These are phyloP conservation scores for Scaeva pyrastri DNA, from an alignment of 2,888 invertebrate genomes.

Conservation along the genomic window DNA sequence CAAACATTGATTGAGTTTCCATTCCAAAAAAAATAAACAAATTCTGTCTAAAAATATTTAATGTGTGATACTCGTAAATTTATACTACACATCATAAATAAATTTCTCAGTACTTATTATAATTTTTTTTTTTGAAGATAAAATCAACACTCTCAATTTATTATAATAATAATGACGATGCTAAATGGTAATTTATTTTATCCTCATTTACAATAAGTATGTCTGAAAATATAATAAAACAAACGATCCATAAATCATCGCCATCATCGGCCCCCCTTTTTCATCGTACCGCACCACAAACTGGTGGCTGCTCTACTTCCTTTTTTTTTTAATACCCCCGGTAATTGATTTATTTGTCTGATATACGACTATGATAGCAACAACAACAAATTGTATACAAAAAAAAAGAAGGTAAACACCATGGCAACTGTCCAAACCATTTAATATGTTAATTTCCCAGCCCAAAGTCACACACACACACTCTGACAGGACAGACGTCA, in stretches of 20 bases:
- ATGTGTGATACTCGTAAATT: slow-evolving; percentile 25
- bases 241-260: slow-evolving; percentile 49
- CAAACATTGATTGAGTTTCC: not conserved
- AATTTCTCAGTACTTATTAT: not conserved
- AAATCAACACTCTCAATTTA: slow-evolving; percentile 40
- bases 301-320: slow-evolving; percentile 24
- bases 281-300: not conserved
- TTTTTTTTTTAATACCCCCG: not conserved
- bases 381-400: not conserved
- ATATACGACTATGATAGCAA: slow-evolving; percentile 23
- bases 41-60: not conserved
- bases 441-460: slow-evolving; percentile 47
- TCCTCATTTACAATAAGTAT: slow-evolving; percentile 35
- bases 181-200: slow-evolving; percentile 49
- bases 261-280: not conserved
- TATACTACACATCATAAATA: slow-evolving; percentile 9
- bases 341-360: slow-evolving; percentile 45
- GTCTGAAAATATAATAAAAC: slow-evolving; percentile 42
- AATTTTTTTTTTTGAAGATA: not conserved
- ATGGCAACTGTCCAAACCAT: slow-evolving; percentile 60
- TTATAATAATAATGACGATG: slow-evolving; percentile 12
- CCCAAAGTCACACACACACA: not conserved
- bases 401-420: slow-evolving; percentile 49
- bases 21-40: not conserved
- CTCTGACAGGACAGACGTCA: not conserved